Evolutionary conservation across 1,140 invertebrate species (phyloP).

Genomic region (Zaprionus davidi): DNA sequence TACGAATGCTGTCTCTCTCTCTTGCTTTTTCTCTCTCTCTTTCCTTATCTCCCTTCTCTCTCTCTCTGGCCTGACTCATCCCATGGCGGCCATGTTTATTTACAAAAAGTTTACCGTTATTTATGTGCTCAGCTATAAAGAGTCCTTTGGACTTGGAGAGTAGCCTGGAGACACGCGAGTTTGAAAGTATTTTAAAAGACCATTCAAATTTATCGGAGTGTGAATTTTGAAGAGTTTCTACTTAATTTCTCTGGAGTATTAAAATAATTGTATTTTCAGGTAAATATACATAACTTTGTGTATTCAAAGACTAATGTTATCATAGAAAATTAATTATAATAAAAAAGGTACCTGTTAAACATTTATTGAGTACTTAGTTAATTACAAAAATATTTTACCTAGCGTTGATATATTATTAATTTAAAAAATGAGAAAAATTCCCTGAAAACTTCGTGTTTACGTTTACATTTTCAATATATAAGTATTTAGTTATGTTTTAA

Average conservation of each 20-base stretch:
- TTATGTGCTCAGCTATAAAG: conserved; percentile 2
- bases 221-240: background rate
- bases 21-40: conserved; percentile 8
- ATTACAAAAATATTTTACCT: too few relatives aligned
- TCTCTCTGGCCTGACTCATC: conserved; percentile 39
- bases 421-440: too few relatives aligned
- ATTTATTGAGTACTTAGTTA: too few relatives aligned
- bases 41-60: conserved; percentile 3
- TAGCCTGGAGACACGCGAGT: background rate
- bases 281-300: background rate
- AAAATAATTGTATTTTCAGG: background rate
- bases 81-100: conserved; percentile 77
- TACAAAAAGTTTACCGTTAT: conserved; percentile 76
- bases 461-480: too few relatives aligned
- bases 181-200: background rate
- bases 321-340: too few relatives aligned
- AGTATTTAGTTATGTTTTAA: too few relatives aligned
- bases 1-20: conserved; percentile 17
- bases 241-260: background rate
- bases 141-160: conserved; percentile 3
- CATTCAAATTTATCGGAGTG: background rate
- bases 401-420: too few relatives aligned
- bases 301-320: background rate
- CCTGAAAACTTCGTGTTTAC: too few relatives aligned
- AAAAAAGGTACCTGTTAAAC: too few relatives aligned